Conservation (phyloP, 2,888 invertebrate genomes). For the Caenorhabditis imperialis region DNA sequence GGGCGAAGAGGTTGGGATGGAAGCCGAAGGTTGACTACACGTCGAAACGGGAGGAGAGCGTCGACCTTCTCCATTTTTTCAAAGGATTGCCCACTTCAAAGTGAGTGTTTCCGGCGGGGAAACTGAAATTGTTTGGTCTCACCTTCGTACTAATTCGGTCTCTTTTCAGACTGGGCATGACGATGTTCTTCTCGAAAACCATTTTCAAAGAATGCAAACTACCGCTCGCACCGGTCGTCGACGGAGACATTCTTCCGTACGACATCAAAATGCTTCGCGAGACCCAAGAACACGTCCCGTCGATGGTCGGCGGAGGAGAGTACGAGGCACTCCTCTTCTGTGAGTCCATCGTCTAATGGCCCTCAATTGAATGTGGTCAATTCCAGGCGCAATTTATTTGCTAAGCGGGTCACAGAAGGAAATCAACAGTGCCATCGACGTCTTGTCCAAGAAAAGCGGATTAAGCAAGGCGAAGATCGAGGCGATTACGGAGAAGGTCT, state of each 20-base stretch:
- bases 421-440: conserved; percentile 53
- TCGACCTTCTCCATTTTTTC: conserved; percentile 67
- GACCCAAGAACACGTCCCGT: conserved; percentile 63
- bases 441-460: conserved; percentile 50
- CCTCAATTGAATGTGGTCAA: conserved; percentile 6
- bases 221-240: conserved; percentile 73
- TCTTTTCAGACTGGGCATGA: conserved; percentile 62
- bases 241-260: conserved; percentile 73
- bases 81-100: conserved; percentile 66
- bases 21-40: conserved; percentile 52
- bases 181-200: conserved; percentile 66
- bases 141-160: no score
- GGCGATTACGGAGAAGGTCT: conserved; percentile 53
- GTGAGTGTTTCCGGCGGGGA: conserved; percentile 43
- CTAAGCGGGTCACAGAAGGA: conserved; percentile 67
- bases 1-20: conserved; percentile 72
- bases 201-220: conserved; percentile 69
- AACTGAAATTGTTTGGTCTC: conserved; percentile 14
- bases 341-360: conserved; percentile 36
- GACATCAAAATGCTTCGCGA: conserved; percentile 58
- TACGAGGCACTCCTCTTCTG: conserved; percentile 74
- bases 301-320: conserved; percentile 71
- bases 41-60: conserved; percentile 67
- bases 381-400: conserved; percentile 71
- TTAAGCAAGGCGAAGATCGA: conserved; percentile 32